These are phyloP conservation scores for Halcyon malimbica DNA, from an alignment of 2,113 vertebrate species.

Conservation along the genomic window DNA sequence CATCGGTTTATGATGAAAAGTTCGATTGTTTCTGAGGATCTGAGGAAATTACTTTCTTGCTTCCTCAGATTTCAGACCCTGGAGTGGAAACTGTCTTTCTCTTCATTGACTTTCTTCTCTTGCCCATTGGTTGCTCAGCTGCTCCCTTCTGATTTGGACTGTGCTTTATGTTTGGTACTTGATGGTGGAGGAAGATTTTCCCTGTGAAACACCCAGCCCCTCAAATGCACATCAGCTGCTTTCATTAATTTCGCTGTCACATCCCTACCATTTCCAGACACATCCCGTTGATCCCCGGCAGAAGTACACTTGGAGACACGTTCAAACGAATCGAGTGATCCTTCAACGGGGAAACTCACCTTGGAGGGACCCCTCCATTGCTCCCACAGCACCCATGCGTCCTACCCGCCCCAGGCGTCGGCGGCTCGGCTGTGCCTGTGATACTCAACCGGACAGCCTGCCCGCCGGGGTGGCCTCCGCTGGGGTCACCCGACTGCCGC, in stretches of 20 bases:
- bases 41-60: constrained; percentile 54
- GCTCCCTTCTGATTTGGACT: constrained; percentile 45
- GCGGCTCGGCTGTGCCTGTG: background rate
- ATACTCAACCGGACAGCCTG: background rate
- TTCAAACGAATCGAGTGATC: background rate
- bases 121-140: background rate
- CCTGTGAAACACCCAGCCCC: background rate
- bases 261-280: background rate
- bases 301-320: background rate
- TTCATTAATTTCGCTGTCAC: background rate
- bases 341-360: background rate
- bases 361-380: background rate
- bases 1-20: constrained; percentile 38
- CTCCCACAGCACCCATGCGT: background rate
- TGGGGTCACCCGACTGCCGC: background rate
- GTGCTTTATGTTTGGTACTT: constrained; percentile 1
- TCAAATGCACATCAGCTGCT: constrained; percentile 1
- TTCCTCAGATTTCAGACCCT: constrained; percentile 45
- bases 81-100: constrained; percentile 37
- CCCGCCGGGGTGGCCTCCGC: background rate
- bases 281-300: background rate
- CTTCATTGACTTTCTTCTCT: constrained; percentile 32
- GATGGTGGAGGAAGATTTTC: constrained; percentile 16
- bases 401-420: background rate
- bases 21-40: constrained; percentile 57